phyloP scores from a whole-genome alignment of 2,888 invertebrate genomes.

The Drosophila affinis region DNA sequence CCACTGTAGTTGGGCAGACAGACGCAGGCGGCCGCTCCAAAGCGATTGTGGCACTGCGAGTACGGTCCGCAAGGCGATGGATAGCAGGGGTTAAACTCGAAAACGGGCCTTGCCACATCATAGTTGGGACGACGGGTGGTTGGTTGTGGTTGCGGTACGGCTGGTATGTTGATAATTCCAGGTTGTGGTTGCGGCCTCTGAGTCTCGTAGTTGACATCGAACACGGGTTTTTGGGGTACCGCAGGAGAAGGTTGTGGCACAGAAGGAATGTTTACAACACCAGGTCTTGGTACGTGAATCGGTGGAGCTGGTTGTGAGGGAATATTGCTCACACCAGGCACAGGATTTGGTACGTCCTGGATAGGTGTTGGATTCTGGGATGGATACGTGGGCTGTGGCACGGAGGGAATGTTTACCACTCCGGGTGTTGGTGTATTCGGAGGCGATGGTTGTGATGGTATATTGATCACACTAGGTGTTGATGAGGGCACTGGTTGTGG shows the following conservation, averaged over 20 bases:
- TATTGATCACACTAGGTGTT: slow-evolving; percentile 25
- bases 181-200: slow-evolving; percentile 23
- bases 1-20: slow-evolving; percentile 86
- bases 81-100: slow-evolving; percentile 84
- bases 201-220: slow-evolving; percentile 51
- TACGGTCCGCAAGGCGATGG: slow-evolving; percentile 88
- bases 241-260: slow-evolving; percentile 51
- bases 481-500: slow-evolving; percentile 4
- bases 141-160: not conserved
- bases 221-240: slow-evolving; percentile 60
- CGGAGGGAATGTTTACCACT: slow-evolving; percentile 33
- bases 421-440: slow-evolving; percentile 18
- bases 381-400: slow-evolving; percentile 26
- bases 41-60: slow-evolving; percentile 88
- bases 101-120: slow-evolving; percentile 44
- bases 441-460: slow-evolving; percentile 15
- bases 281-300: slow-evolving; percentile 5
- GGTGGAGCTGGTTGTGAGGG: slow-evolving; percentile 24
- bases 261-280: slow-evolving; percentile 37
- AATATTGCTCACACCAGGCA: slow-evolving; percentile 30
- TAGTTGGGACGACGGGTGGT: slow-evolving; percentile 35
- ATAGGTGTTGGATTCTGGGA: not conserved
- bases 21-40: slow-evolving; percentile 86
- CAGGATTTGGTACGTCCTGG: slow-evolving; percentile 19
- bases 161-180: slow-evolving; percentile 33